Conservation (phyloP, 2,888 invertebrate genomes). For the Mylabris sibirica region DNA sequence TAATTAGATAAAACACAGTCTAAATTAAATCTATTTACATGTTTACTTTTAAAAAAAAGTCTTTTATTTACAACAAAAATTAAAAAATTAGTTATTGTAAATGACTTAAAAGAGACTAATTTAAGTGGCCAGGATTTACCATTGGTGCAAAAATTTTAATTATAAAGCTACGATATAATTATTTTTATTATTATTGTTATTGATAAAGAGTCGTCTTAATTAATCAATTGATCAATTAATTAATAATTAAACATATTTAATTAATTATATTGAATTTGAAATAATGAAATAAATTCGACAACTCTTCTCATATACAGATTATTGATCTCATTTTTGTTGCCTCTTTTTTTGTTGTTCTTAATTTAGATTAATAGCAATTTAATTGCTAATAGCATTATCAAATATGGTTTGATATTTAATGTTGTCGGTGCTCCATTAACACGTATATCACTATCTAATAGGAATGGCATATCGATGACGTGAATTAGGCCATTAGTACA, state of each 20-base stretch:
- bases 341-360: not conserved
- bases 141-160: constrained; percentile 23
- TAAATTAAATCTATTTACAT: constrained; percentile 12
- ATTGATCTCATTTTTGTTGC: not conserved
- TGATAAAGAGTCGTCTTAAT: constrained; percentile 17
- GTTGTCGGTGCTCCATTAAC: constrained; percentile 63
- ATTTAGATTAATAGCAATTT: constrained; percentile 46
- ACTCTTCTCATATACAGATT: constrained; percentile 16
- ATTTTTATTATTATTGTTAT: constrained; percentile 18
- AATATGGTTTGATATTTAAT: constrained; percentile 53
- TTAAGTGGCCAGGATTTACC: not conserved
- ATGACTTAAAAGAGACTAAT: not conserved
- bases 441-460: constrained; percentile 83
- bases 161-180: constrained; percentile 22
- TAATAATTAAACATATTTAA: too few relatives aligned
- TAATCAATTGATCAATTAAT: too few relatives aligned
- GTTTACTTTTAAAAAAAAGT: too few relatives aligned
- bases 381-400: constrained; percentile 59
- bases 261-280: too few relatives aligned
- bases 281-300: constrained; percentile 17
- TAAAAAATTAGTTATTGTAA: not conserved
- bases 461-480: constrained; percentile 88
- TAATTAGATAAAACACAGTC: not conserved
- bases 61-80: not conserved
- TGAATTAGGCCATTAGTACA: constrained; percentile 97